Evolutionary conservation across 2,888 invertebrate genomes (phyloP), one percentile per base, ranked within the genome.

Genomic region (Drosophila pseudotalamancana): DNA sequence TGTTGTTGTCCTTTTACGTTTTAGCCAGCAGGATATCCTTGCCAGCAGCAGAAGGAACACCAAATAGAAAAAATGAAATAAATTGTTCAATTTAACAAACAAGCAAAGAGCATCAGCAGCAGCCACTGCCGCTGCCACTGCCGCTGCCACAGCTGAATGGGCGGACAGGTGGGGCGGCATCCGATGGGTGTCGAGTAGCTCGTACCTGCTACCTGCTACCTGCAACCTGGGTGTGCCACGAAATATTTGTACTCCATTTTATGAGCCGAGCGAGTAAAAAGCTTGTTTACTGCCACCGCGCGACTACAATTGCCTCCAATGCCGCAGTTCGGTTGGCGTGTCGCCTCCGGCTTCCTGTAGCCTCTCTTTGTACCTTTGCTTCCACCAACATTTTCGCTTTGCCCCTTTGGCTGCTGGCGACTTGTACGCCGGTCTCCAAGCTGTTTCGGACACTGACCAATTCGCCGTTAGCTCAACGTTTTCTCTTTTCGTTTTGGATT

Each of bases 21-120:
- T 61, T 39, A 54, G 69, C 60, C 64, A 18, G 42, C 77, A 71
- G 78, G 64, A 77, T 77, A 74, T 67, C 68, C 68, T 69, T 66
- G 62, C 70, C 53, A 56, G 18, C 60, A 65, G 51, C 34, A 57
- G 34, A 34, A 40, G 42, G 37, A 39, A 21, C 49, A 34, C 31
- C 37, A 34, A 34, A 18, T 3, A 11, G 34, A 25, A 65, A 72
- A 60, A 77, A 80, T 66, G 66, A 77, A 77, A 81, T 73, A 84
- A 77, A 81, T 77, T 77, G 74, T 84, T 84, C 71, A 81, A 83
- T 81, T 84, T 84, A 81, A 69, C 85, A 77, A 81, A 74, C 85
- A 71, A 64, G 57, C 71, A 50, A 69, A 42, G 49, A 56, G 55
- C 49, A 12, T 25, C 42, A 55, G 14, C 59, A 55, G 27, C 48